phyloP scores from a whole-genome alignment of 2,113 vertebrate genomes.

The Chaetorhynchus papuensis region DNA sequence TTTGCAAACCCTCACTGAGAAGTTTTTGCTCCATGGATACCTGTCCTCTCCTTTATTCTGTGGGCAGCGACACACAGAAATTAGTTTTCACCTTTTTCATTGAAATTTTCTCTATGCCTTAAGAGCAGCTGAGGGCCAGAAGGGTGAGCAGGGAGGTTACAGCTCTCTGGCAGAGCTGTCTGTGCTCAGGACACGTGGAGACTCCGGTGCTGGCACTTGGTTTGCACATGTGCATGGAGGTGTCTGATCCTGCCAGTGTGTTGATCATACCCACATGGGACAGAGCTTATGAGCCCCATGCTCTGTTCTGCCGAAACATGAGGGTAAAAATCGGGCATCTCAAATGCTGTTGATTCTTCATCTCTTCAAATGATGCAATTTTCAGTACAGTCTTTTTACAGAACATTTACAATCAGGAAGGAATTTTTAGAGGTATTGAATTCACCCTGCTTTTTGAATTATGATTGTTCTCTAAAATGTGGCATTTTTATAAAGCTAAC shows the following conservation, averaged over 20 bases:
- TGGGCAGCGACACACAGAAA: neutral
- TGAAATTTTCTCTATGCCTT: neutral
- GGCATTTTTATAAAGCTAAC: neutral
- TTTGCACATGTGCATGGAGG: neutral
- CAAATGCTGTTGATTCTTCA: neutral
- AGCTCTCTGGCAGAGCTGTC: neutral
- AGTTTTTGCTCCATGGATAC: neutral
- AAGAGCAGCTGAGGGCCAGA: neutral
- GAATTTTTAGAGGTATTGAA: neutral
- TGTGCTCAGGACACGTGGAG: fast-evolving
- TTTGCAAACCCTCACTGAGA: neutral
- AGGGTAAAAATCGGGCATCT: neutral
- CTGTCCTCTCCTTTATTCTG: neutral
- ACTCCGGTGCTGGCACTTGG: neutral
- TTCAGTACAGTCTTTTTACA: neutral
- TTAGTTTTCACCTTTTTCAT: neutral
- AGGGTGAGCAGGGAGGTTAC: neutral
- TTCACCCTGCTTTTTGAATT: neutral
- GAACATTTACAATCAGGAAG: neutral
- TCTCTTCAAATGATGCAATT: neutral
- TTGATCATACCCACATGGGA: fast-evolving
- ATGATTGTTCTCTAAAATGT: neutral
- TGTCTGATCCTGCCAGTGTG: neutral
- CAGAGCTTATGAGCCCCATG: neutral
- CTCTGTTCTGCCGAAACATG: neutral